Evolutionary conservation across 2,888 invertebrate genomes (phyloP).

Genomic region (Trilocha varians): DNA sequence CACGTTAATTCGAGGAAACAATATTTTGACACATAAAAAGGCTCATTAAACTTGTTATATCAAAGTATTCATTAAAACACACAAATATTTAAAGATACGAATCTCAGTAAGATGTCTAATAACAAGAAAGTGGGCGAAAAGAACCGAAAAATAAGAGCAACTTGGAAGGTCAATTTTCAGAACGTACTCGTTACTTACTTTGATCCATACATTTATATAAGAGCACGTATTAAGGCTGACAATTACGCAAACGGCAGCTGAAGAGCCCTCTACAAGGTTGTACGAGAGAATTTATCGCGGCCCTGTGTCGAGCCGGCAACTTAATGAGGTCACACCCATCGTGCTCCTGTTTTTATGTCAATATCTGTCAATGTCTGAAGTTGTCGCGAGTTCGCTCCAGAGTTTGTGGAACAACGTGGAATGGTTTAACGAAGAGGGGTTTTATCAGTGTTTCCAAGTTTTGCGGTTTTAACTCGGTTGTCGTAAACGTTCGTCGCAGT

Average conservation of each 20-base stretch:
- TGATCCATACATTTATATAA: neutral
- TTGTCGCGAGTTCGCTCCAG: neutral
- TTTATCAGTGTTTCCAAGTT: neutral
- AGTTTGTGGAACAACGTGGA: neutral
- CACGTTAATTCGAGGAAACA: neutral
- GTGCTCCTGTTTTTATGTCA: neutral
- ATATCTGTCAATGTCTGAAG: neutral
- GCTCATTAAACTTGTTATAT: neutral
- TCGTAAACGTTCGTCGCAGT: neutral
- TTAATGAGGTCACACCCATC: conserved; percentile 31
- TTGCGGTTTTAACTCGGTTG: neutral
- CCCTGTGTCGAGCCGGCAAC: conserved; percentile 24
- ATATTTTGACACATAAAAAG: neutral
- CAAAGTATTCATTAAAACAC: neutral
- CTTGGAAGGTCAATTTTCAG: neutral
- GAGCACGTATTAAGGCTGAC: neutral
- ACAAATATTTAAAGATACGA: neutral
- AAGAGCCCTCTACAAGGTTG: conserved; percentile 16
- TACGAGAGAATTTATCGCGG: conserved; percentile 30
- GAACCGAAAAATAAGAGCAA: neutral
- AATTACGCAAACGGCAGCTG: neutral
- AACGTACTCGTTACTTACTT: neutral
- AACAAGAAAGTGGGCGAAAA: neutral
- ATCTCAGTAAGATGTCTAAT: neutral
- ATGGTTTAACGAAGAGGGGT: neutral